These are phyloP conservation scores for Spea bombifrons DNA, from an alignment of 2,113 vertebrate genomes.

Conservation along the genomic window DNA sequence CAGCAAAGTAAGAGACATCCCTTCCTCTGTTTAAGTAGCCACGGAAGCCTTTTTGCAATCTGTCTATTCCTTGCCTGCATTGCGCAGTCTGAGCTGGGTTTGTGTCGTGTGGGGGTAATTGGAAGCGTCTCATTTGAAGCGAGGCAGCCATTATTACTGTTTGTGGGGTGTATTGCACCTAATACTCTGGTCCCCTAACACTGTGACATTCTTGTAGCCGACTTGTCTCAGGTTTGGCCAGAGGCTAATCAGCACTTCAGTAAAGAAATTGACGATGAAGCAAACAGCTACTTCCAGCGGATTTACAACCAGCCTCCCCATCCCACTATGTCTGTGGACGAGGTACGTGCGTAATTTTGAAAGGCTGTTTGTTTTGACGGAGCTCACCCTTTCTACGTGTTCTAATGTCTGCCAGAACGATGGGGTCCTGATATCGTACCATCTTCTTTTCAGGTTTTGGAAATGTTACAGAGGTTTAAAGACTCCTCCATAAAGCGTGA, in stretches of 20 bases:
- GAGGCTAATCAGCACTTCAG: slow-evolving; percentile 99
- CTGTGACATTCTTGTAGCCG: slow-evolving; percentile 68
- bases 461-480: slow-evolving; percentile 98
- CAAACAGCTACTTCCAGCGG: slow-evolving; percentile 98
- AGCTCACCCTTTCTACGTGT: not conserved
- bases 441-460: slow-evolving; percentile 78
- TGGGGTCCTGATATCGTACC: not conserved
- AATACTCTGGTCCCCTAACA: not conserved
- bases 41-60: too few species aligned
- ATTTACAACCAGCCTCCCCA: slow-evolving; percentile 99
- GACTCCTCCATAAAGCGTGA: slow-evolving; percentile 96
- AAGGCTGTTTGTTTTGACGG: not conserved
- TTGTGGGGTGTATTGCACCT: too few species aligned
- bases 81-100: too few species aligned
- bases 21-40: not conserved
- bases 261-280: slow-evolving; percentile 98
- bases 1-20: slow-evolving; percentile 90
- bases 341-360: slow-evolving; percentile 68
- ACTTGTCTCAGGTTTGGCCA: slow-evolving; percentile 99
- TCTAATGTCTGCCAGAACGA: not conserved
- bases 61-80: too few species aligned
- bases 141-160: too few species aligned
- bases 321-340: slow-evolving; percentile 99
- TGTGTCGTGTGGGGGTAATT: too few species aligned
- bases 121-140: too few species aligned